These are phyloP conservation scores for Thryonomys swinderianus DNA, from an alignment of 2,113 vertebrate species.

Conservation along the genomic window DNA sequence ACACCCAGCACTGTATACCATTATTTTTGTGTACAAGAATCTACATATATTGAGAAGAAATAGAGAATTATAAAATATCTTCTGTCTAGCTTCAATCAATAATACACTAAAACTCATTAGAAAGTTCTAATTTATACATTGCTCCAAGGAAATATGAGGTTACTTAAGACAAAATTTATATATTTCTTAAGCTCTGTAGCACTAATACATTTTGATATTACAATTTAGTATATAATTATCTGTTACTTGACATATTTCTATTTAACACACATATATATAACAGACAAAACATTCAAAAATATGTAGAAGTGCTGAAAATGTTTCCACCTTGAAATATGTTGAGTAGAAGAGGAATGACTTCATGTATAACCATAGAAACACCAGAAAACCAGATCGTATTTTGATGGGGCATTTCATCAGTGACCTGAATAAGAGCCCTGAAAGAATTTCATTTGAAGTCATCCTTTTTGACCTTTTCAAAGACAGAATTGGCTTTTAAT, in stretches of 20 bases:
- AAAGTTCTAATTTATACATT: not conserved
- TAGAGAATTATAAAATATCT: not conserved
- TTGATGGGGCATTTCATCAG: slow-evolving; percentile 52
- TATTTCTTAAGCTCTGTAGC: no score
- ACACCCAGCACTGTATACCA: no score
- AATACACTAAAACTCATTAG: not conserved
- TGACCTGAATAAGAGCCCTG: slow-evolving; percentile 32
- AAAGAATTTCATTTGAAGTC: slow-evolving; percentile 66
- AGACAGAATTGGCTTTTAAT: slow-evolving; percentile 61
- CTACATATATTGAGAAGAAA: not conserved
- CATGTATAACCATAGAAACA: slow-evolving; percentile 4
- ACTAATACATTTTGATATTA: not conserved
- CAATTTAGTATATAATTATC: not conserved
- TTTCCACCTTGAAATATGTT: not conserved
- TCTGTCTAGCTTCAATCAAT: not conserved
- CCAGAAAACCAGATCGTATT: not conserved
- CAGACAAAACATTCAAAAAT: not conserved
- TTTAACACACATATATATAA: not conserved
- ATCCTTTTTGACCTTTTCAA: slow-evolving; percentile 52
- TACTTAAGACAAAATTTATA: no score
- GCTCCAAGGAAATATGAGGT: not conserved
- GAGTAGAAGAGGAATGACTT: not conserved
- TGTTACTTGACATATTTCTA: not conserved
- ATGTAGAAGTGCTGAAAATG: not conserved
- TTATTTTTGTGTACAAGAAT: not conserved